Percentiles rank a stretch among this genome's conserved stretches.
Evolutionary conservation across 2,888 invertebrate species (phyloP).

Genomic region (Orthosia gracilis): DNA sequence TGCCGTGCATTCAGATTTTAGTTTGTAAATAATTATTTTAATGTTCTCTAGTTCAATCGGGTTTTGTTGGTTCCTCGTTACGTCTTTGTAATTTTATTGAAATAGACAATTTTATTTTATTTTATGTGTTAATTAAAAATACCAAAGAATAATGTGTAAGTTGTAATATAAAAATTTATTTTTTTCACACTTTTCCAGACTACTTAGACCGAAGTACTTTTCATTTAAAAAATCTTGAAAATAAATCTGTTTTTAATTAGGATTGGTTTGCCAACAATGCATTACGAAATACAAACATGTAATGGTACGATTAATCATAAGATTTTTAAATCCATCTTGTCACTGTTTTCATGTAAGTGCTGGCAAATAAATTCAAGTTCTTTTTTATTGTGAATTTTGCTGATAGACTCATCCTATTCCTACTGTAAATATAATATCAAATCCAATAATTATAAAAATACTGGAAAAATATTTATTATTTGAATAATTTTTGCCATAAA

Average conservation of each 20-base stretch:
- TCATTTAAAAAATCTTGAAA: not conserved
- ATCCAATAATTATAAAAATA: not conserved
- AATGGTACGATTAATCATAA: conserved; percentile 13
- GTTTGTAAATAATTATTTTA: conserved; percentile 13
- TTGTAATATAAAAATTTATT: conserved; percentile 21
- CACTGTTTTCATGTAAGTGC: not conserved
- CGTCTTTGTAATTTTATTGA: not conserved
- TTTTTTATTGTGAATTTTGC: not conserved
- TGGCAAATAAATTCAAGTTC: too few species aligned
- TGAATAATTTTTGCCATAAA: too few species aligned
- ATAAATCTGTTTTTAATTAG: not conserved
- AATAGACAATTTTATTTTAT: not conserved
- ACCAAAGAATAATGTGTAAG: conserved; percentile 63
- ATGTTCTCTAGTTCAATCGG: not conserved
- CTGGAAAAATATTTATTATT: too few species aligned
- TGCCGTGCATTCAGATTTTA: conserved; percentile 12
- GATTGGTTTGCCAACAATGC: not conserved
- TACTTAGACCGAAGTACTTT: too few species aligned
- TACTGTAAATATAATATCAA: conserved; percentile 6
- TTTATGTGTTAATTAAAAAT: conserved; percentile 16
- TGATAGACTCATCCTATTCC: not conserved
- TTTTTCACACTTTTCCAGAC: not conserved
- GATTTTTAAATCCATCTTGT: not conserved
- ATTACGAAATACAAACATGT: not conserved
- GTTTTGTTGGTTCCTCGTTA: conserved; percentile 31